Conservation (phyloP, 2,113 vertebrate species). For the Egretta garzetta region DNA sequence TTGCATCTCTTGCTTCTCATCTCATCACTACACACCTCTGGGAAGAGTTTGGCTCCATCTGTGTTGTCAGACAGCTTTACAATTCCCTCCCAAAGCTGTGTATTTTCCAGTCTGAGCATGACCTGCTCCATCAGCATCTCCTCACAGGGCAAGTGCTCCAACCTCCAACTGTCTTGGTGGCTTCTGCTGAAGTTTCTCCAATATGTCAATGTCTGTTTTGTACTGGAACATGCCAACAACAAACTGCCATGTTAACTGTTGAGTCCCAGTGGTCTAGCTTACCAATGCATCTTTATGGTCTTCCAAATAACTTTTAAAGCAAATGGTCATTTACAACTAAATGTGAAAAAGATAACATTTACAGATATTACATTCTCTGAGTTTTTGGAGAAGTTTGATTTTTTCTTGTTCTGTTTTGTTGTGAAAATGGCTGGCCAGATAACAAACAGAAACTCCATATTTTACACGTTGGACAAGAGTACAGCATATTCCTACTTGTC, state of each 20-base stretch:
- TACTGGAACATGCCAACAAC: not conserved
- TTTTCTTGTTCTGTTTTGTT: not conserved
- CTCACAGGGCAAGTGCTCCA: not conserved
- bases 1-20: not conserved
- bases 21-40: not conserved
- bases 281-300: not conserved
- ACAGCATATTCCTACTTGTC: not conserved
- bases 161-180: not conserved
- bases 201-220: not conserved
- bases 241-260: not conserved
- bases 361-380: not conserved
- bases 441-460: not conserved
- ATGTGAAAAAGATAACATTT: not conserved
- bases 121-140: not conserved
- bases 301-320: not conserved
- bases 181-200: not conserved
- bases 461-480: not conserved
- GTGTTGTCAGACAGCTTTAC: not conserved
- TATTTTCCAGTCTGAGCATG: not conserved
- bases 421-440: not conserved
- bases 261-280: not conserved
- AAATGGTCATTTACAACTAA: not conserved
- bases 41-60: not conserved
- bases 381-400: not conserved
- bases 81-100: not conserved